Conservation (phyloP, 2,113 vertebrate species). For the Larimichthys polyactis region DNA sequence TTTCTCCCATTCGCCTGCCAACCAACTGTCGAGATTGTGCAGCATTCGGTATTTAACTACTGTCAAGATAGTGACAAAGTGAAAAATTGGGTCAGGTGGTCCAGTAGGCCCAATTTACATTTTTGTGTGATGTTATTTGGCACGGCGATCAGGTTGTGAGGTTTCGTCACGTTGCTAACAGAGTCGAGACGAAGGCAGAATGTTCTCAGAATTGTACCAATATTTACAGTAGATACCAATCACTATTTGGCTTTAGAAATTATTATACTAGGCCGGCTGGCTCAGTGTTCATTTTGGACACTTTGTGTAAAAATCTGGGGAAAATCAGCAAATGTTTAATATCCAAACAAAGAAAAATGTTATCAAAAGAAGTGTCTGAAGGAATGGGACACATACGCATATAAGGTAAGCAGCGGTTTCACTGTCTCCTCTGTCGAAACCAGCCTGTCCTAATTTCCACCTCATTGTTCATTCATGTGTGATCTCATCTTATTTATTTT, state of each 20-base stretch:
- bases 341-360: slow-evolving; percentile 50
- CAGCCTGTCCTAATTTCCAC: neutral
- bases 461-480: neutral
- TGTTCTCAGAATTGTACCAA: slow-evolving; percentile 68
- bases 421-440: neutral
- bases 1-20: slow-evolving; percentile 33
- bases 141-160: slow-evolving; percentile 5
- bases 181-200: slow-evolving; percentile 33
- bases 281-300: slow-evolving; percentile 14
- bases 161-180: slow-evolving; percentile 54
- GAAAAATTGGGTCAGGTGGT: slow-evolving; percentile 52
- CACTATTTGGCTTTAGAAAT: slow-evolving; percentile 39
- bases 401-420: slow-evolving; percentile 4
- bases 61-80: slow-evolving; percentile 48
- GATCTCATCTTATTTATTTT: neutral
- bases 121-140: slow-evolving; percentile 57
- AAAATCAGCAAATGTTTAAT: slow-evolving; percentile 44
- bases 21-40: slow-evolving; percentile 23
- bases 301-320: slow-evolving; percentile 19
- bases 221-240: slow-evolving; percentile 71
- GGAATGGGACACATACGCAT: neutral
- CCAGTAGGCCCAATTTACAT: slow-evolving; percentile 38
- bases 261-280: slow-evolving; percentile 21
- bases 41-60: slow-evolving; percentile 28
- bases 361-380: slow-evolving; percentile 26